These are phyloP conservation scores for Pararge aegeria DNA, from an alignment of 1,140 invertebrate genomes.

Conservation along the genomic window DNA sequence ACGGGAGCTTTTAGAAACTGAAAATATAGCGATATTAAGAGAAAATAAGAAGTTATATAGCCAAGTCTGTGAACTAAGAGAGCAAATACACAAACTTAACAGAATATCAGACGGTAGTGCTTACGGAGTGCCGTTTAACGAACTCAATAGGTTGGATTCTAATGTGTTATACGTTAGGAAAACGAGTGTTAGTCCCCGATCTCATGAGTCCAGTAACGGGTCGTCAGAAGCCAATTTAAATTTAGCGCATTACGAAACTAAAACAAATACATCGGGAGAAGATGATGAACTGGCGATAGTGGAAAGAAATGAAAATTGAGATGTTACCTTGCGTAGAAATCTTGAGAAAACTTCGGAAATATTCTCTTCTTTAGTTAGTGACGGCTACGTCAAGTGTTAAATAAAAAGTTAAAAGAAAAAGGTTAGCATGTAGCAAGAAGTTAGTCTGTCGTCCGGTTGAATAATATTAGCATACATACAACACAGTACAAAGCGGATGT, in stretches of 20 bases:
- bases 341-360: neutral
- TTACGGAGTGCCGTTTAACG: conserved; percentile 50
- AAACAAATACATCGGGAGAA: conserved; percentile 69
- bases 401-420: too few species aligned
- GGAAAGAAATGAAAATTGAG: conserved; percentile 54
- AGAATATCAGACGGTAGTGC: conserved; percentile 69
- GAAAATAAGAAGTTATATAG: conserved; percentile 93
- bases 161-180: conserved; percentile 68
- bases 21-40: conserved; percentile 91
- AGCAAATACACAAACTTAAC: conserved; percentile 72
- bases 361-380: too few species aligned
- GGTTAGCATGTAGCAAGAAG: too few species aligned
- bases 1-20: conserved; percentile 92
- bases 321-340: conserved; percentile 11
- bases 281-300: conserved; percentile 71
- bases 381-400: too few species aligned
- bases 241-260: conserved; percentile 53
- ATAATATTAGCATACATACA: too few species aligned
- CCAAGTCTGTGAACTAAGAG: conserved; percentile 91
- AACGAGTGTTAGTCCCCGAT: conserved; percentile 61
- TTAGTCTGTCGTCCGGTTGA: too few species aligned
- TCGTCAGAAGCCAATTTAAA: conserved; percentile 69
- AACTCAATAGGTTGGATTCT: conserved; percentile 54
- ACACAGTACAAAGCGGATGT: too few species aligned
- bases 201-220: conserved; percentile 67